Base-by-base conservation (phyloP, 2,888 invertebrate species). In the Euclidia mi region DNA sequence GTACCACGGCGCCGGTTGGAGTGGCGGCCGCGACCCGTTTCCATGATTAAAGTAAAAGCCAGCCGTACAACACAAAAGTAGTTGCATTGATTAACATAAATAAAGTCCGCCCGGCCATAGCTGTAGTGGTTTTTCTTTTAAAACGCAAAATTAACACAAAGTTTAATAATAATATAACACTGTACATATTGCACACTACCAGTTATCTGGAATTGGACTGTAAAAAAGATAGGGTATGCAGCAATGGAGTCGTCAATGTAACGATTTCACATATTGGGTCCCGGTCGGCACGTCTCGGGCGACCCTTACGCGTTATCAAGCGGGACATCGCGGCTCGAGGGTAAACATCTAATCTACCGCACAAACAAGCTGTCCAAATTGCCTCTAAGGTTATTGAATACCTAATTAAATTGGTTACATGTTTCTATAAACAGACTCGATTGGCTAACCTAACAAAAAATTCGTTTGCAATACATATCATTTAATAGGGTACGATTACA, bases 301-400 rank as follows among this genome's bases (percentile, higher is more conserved):
- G 83, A 84, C 86, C 90, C 84, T 76, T 56, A 41, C 65, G 75
- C 81, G 84, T 87, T 91, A 91, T 91, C 87, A 69, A 68, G 53
- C 74, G 87, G 90, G 89, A 89, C 88, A 91, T 91, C 91, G 82
- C 85, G 87, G 86, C 79, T 81, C 81, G 80, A 76, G 84, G 89
- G 87, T 85, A 89, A 86, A 87, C 88, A 90, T 88, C 86, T 90
- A 91, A 91, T 90, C 90, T 87, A 78, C 86, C 83, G 79, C 85
- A 85, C 89, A 87, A 90, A 91, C 90, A 89, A 88, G 84, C 87
- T 85, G 81, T 85, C 85, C 85, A 81, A 84, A 91, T 90, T 87
- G 88, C 87, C 85, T 87, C 84, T 84, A 84, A 89, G 85, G 87
- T 87, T 86, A 89, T 89, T 89, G 85, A 91, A 87, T 87, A 87